Base-by-base conservation (phyloP, 2,113 vertebrate species). In the Coptodon rendalli region DNA sequence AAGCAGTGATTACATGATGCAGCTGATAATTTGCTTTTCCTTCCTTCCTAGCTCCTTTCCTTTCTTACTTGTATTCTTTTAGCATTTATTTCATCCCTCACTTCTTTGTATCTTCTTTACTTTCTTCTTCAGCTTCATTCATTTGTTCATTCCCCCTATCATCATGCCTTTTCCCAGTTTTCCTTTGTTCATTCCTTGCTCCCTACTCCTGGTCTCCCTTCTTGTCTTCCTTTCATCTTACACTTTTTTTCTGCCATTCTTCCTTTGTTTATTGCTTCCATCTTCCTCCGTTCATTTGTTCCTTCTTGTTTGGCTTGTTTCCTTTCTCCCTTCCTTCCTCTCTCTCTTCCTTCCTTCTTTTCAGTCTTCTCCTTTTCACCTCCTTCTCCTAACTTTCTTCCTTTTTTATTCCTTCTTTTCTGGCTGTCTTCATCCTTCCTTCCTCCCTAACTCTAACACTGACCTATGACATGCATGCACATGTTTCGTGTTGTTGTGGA, bases 371-470 rank as follows among this genome's bases (percentile, higher is more conserved):
- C 66, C 36, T 36, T 71, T 71, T 71, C 22, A 14, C 22, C 68
- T 73, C 40, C 5, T 24, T 45, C 16, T 10, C 66, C 13, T 16
- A 24, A 43, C 8, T 45, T 10, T 13, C 14, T 27, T 45, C 40
- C 8, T 14, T 43, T 43, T 40, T 22, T 1, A 0, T 40, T 38
- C 34, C 36, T 71, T 14, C 63, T 5, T 68, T 40, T 2, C 61
- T 22, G 31, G 1, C 63, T 1, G 4, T 24, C 3, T 71, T 71
- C n/a, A 38, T 24, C 40, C 68, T 27, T 73, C 68, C 40, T 43
- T 27, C 40, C 2, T 6, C 24, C 22, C 5, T 11, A 0, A 27
- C 1, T 45, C 38, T 24, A 43, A 0, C 34, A 16, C 38, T 71
- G 38, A 45, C 38, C 66, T 24, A 0, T 16, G 38, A 24, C 38